Conservation (phyloP, 2,888 invertebrate genomes). For the Megastigmus dorsalis region DNA sequence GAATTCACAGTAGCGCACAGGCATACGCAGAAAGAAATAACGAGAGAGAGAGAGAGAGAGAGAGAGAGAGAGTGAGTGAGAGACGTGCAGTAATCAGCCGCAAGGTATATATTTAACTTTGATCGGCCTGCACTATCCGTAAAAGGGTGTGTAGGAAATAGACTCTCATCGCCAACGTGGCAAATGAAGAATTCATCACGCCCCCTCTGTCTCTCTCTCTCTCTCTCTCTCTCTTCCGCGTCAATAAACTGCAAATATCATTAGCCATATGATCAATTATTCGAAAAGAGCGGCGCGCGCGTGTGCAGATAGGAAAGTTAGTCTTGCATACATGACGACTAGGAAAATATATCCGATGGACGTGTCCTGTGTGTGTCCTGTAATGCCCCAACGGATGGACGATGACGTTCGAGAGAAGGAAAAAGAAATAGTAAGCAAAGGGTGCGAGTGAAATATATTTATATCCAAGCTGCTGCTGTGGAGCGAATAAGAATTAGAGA, state of each 20-base stretch:
- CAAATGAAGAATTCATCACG: slow-evolving; percentile 41
- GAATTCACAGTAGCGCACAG: neutral
- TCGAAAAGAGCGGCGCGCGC: slow-evolving; percentile 30
- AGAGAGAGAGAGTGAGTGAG: neutral
- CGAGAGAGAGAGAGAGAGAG: neutral
- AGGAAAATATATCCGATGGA: slow-evolving; percentile 37
- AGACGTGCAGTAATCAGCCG: slow-evolving; percentile 7
- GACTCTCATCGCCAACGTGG: neutral
- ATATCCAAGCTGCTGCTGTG: too few relatives aligned
- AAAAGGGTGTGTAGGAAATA: neutral
- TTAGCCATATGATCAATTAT: slow-evolving; percentile 46
- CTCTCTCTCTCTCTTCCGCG: too few relatives aligned
- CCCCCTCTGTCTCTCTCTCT: neutral
- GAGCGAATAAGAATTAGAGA: too few relatives aligned
- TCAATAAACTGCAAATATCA: slow-evolving; percentile 47
- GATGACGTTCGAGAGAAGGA: neutral
- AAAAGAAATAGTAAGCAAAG: slow-evolving; percentile 12
- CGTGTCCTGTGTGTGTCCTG: neutral
- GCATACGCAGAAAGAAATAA: too few relatives aligned
- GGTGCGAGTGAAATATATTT: neutral
- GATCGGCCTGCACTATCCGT: neutral
- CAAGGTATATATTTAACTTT: slow-evolving; percentile 19
- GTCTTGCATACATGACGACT: slow-evolving; percentile 7
- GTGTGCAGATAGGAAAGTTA: slow-evolving; percentile 3
- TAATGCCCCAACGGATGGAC: too few relatives aligned